Conservation (phyloP, 2,888 invertebrate genomes). For the Notodonta dromedarius region DNA sequence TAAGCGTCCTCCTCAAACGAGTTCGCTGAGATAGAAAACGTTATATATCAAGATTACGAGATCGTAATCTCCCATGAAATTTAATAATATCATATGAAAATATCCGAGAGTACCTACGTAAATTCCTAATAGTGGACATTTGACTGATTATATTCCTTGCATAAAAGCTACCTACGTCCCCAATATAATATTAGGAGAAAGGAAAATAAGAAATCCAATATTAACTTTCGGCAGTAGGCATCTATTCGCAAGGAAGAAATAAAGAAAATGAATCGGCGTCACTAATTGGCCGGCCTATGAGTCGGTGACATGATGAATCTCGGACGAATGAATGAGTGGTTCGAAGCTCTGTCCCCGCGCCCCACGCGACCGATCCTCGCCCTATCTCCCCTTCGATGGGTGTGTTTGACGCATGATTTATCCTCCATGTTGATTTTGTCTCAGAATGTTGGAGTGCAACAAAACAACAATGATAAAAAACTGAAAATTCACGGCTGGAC, state of each 20-base stretch:
- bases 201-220: slow-evolving; percentile 28
- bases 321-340: slow-evolving; percentile 59
- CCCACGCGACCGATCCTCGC: slow-evolving; percentile 60
- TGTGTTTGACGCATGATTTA: slow-evolving; percentile 73
- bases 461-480: slow-evolving; percentile 47
- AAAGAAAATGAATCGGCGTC: slow-evolving; percentile 56
- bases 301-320: slow-evolving; percentile 60
- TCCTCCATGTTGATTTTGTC: slow-evolving; percentile 46
- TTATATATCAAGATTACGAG: slow-evolving; percentile 66
- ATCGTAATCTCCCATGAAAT: slow-evolving; percentile 71
- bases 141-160: slow-evolving; percentile 8
- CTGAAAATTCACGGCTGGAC: slow-evolving; percentile 30
- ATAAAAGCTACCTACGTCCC: neutral
- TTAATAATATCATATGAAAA: slow-evolving; percentile 66
- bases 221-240: slow-evolving; percentile 30
- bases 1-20: slow-evolving; percentile 62
- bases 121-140: slow-evolving; percentile 15
- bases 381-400: slow-evolving; percentile 59
- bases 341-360: slow-evolving; percentile 44
- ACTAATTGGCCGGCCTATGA: slow-evolving; percentile 61
- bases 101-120: slow-evolving; percentile 21
- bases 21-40: slow-evolving; percentile 49
- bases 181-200: slow-evolving; percentile 17
- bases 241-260: slow-evolving; percentile 36
- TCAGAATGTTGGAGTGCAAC: slow-evolving; percentile 44